A percentile compares a stretch with the other conserved stretches of the same genome.
Evolutionary conservation across 2,113 vertebrate genomes (phyloP).

Genomic region (Tautogolabrus adspersus): DNA sequence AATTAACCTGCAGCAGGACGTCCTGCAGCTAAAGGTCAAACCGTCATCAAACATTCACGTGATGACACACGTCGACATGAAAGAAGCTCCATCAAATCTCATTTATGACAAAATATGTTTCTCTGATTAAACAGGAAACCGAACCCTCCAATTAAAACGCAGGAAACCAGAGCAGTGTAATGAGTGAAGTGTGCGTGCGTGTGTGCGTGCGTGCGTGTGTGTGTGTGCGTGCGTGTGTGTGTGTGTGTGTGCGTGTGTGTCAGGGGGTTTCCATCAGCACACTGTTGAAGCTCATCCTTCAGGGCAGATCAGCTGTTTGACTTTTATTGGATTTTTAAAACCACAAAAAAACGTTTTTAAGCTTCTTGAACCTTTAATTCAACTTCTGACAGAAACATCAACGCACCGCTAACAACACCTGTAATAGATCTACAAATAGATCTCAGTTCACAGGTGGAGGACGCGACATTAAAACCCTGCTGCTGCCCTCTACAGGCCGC

Average conservation of each 20-base stretch:
- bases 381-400: conserved; percentile 5
- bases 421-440: background rate
- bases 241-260: background rate
- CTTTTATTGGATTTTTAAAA: conserved; percentile 48
- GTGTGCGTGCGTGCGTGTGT: background rate
- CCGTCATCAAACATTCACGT: background rate
- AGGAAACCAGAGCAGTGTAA: conserved; percentile 57
- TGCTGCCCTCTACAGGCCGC: conserved; percentile 4
- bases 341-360: conserved; percentile 52
- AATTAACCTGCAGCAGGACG: background rate
- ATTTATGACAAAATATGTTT: conserved; percentile 1
- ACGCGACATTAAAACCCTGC: background rate
- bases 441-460: background rate
- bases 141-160: conserved; percentile 36
- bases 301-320: conserved; percentile 5
- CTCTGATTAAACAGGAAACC: conserved; percentile 12
- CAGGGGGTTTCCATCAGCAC: conserved; percentile 62
- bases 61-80: conserved; percentile 32
- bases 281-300: conserved; percentile 35
- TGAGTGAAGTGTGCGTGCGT: conserved; percentile 26
- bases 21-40: conserved; percentile 13
- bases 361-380: conserved; percentile 41
- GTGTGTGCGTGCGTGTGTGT: conserved; percentile 4
- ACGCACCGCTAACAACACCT: background rate
- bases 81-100: conserved; percentile 28